A percentile compares a stretch with the other conserved stretches of the same genome.
These are phyloP conservation scores for Equus quagga DNA, from an alignment of 2,113 vertebrate species.

Conservation along the genomic window DNA sequence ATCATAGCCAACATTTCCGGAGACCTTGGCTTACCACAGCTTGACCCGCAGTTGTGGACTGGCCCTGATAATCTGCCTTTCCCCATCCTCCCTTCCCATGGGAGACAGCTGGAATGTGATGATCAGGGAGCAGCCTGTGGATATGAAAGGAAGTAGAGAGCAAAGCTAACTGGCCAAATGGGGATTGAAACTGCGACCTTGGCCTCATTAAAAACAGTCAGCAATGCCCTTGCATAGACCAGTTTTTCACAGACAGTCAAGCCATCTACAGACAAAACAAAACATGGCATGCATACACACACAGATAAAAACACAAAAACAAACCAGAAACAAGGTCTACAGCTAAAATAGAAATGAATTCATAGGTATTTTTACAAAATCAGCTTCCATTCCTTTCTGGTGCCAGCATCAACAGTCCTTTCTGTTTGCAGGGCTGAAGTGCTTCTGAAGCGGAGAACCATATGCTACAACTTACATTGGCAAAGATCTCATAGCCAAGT, in stretches of 20 bases:
- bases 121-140: slow-evolving; percentile 62
- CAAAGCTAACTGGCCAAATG: slow-evolving; percentile 68
- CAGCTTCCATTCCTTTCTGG: neutral
- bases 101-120: slow-evolving; percentile 39
- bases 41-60: neutral
- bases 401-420: neutral
- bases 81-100: neutral
- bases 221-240: slow-evolving; percentile 34
- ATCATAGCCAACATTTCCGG: neutral
- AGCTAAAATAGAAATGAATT: slow-evolving; percentile 48
- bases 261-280: slow-evolving; percentile 51
- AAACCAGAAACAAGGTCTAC: slow-evolving; percentile 5
- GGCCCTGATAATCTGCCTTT: neutral
- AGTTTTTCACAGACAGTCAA: slow-evolving; percentile 51
- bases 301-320: slow-evolving; percentile 30
- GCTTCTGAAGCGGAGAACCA: neutral
- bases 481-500: neutral
- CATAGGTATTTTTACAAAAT: slow-evolving; percentile 30
- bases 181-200: slow-evolving; percentile 66
- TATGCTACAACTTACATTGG: neutral
- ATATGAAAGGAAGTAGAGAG: slow-evolving; percentile 40
- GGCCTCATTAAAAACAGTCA: slow-evolving; percentile 70
- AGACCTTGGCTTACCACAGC: neutral
- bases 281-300: neutral
- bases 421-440: neutral